These are phyloP conservation scores for Pachyramphus minor DNA, from an alignment of 2,113 vertebrate genomes.

Conservation along the genomic window DNA sequence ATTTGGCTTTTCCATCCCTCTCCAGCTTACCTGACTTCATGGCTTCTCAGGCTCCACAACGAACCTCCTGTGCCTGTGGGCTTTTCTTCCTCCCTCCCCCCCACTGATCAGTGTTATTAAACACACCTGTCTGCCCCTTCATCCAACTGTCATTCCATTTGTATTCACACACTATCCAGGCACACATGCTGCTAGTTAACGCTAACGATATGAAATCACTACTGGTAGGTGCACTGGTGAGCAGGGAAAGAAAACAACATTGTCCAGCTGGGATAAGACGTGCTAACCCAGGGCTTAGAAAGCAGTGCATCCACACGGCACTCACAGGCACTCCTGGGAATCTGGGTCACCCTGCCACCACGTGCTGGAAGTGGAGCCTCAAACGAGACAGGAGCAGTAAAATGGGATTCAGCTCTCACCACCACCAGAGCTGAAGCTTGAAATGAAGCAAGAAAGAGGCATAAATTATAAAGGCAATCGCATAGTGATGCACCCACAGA, in stretches of 20 bases:
- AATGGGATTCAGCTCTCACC: neutral
- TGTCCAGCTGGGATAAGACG: neutral
- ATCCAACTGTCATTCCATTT: neutral
- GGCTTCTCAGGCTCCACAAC: neutral
- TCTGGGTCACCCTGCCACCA: neutral
- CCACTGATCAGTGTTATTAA: neutral
- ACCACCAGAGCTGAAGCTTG: neutral
- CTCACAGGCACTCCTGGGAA: neutral
- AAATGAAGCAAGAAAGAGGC: neutral
- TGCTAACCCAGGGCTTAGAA: neutral
- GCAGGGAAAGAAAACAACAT: neutral
- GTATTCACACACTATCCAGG: neutral
- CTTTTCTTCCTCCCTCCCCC: neutral
- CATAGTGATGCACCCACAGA: neutral
- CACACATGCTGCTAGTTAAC: conserved; percentile 8
- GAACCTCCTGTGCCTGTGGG: neutral
- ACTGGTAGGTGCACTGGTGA: neutral
- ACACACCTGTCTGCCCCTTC: neutral
- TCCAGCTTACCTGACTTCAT: neutral
- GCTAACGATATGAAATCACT: neutral
- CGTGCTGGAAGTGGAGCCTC: neutral
- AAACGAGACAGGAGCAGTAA: neutral
- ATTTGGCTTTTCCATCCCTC: neutral
- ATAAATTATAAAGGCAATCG: conserved; percentile 19
- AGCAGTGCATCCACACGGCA: neutral